Percentiles rank a stretch among this genome's conserved stretches.
Conservation (phyloP, 2,113 vertebrate genomes). For the Dipodomys ordii region DNA sequence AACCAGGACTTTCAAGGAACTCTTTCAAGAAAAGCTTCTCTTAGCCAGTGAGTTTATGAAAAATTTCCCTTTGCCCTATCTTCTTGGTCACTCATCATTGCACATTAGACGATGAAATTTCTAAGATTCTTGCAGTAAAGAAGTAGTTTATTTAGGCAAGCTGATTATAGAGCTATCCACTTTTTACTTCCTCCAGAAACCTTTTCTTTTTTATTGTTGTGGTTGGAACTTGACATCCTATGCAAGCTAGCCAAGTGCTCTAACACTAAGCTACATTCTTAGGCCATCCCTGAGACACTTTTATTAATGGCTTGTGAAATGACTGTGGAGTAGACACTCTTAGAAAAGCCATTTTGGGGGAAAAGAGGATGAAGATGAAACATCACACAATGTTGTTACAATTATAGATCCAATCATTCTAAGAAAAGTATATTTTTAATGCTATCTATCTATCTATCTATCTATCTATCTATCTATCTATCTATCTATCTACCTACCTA, state of each 20-base stretch:
- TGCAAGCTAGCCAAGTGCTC: background rate
- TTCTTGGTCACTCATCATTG: background rate
- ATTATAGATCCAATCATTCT: too few species aligned
- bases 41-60: background rate
- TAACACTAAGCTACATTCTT: background rate
- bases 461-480: background rate
- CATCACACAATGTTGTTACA: background rate
- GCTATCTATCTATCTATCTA: background rate
- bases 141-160: conserved; percentile 20
- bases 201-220: background rate
- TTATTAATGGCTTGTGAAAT: conserved; percentile 10
- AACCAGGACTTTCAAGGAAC: background rate
- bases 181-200: background rate
- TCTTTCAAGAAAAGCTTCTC: background rate
- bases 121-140: background rate
- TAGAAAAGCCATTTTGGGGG: background rate
- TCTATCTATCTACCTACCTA: background rate
- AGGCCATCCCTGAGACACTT: background rate
- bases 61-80: background rate
- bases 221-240: background rate
- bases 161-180: background rate
- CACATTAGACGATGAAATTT: background rate
- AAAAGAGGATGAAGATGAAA: background rate
- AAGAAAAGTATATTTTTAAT: background rate
- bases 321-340: background rate